Conservation (phyloP, 2,113 vertebrate species). For the Poecile atricapillus region DNA sequence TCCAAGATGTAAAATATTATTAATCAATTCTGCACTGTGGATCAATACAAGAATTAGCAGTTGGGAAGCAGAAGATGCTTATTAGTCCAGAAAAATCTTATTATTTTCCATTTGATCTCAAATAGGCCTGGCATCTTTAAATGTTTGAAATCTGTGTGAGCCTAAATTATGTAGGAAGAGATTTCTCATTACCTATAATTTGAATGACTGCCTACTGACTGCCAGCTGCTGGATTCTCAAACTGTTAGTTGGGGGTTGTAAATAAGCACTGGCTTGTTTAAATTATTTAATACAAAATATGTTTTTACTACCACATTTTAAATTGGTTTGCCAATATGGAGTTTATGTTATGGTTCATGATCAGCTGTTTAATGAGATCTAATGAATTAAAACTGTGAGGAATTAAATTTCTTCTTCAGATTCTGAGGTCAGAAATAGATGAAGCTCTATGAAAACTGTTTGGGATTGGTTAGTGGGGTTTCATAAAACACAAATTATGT, state of each 20-base stretch:
- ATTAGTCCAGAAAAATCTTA: neutral
- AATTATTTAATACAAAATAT: neutral
- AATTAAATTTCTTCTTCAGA: neutral
- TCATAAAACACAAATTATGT: neutral
- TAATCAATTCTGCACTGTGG: neutral
- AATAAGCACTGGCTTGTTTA: neutral
- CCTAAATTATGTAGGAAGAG: neutral
- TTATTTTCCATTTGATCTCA: neutral
- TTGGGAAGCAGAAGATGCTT: neutral
- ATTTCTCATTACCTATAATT: neutral
- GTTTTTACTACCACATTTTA: neutral
- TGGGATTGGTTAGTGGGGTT: neutral
- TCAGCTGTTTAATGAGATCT: neutral
- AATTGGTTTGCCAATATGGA: neutral
- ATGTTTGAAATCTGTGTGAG: neutral
- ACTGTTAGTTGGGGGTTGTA: neutral
- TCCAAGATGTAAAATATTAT: neutral
- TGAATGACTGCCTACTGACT: neutral
- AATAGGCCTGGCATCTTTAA: neutral
- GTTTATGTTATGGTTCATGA: neutral
- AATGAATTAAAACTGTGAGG: neutral
- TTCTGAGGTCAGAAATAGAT: neutral
- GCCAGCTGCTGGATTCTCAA: neutral
- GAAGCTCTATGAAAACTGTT: neutral
- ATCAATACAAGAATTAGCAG: neutral